Conservation (phyloP, 2,113 vertebrate genomes). For the Centropus unirufus region DNA sequence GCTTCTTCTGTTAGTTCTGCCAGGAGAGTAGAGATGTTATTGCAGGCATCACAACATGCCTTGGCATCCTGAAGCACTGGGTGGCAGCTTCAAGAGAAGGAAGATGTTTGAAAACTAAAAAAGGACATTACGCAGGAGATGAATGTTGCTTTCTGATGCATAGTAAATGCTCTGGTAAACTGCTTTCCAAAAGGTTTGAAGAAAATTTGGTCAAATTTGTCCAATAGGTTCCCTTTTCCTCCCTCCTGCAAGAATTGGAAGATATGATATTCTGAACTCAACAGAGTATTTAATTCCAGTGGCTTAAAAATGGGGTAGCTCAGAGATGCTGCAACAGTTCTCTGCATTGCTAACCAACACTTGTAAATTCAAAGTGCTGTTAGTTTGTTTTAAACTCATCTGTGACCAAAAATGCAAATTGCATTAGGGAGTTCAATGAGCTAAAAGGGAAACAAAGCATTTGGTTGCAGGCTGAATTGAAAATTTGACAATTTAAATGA, state of each 20-base stretch:
- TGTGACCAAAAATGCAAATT: constrained; percentile 5
- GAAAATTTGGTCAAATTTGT: neutral
- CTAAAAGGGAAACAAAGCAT: constrained; percentile 22
- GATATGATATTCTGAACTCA: neutral
- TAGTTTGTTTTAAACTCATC: neutral
- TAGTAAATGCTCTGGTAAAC: neutral
- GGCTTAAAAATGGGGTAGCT: neutral
- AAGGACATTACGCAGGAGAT: neutral
- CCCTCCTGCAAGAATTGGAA: no score
- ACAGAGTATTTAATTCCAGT: neutral
- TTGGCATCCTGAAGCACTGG: neutral
- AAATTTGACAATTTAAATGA: neutral
- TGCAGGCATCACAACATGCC: neutral
- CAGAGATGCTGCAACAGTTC: neutral
- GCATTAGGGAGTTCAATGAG: neutral
- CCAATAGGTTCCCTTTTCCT: neutral
- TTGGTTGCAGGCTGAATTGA: neutral
- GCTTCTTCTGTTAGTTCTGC: neutral
- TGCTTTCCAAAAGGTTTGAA: neutral
- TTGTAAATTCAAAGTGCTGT: neutral
- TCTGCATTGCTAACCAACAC: neutral
- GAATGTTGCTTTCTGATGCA: neutral
- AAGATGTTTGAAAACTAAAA: neutral
- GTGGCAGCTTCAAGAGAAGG: neutral
- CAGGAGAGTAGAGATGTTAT: neutral